Evolutionary conservation across 2,113 vertebrate species (phyloP), one percentile per base, ranked within the genome.

Genomic region (Pogona vitticeps): DNA sequence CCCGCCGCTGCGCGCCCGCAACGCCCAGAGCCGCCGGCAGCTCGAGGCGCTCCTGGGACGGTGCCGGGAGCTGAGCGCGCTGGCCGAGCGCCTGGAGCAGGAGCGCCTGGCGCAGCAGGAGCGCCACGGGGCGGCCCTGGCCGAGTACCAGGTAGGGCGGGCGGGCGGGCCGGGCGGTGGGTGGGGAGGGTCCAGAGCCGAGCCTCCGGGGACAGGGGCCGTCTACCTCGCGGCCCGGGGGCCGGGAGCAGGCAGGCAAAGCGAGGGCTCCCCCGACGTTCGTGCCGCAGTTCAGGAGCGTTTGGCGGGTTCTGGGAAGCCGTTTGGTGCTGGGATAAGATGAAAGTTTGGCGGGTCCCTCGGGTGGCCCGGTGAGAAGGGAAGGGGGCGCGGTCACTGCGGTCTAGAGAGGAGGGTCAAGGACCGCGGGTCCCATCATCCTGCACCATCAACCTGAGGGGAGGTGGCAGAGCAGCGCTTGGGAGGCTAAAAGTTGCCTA

Each of bases 131-230:
- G 89, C 91, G 89, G 97, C 98, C 76, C 65, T 94, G 3, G 88
- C 93, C 76, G 96, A 98, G 68, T 97, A 97, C 88, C 97, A 99
- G 98, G 98, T 99, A 90, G 0, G 96, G 82, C 40, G 61, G 23
- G 1, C 97, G 98, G 98, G 98, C 99, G 91, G 0, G 96, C 2
- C 9, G 14, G 0, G 67, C 1, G 31, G 33, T 4, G 6, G 18
- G 46, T 10, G 23, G 38, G 75, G 23, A 1, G 7, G 14, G 40
- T 10, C 20, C 33, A 38, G 7, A 40, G 1, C n/a, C 26, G 58
- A 6, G 17, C 70, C 40, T 63, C 38, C 31, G 17, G 0, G 38
- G 3, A 21, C 76, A 18, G 6, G 3, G 31, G 38, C 61, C 6
- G 28, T 67, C 3, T 20, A n/a, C 17, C 40, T 56, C 21, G 46